Base-by-base conservation (phyloP, 2,888 invertebrate species). In the Lepeophtheirus nordmannii region DNA sequence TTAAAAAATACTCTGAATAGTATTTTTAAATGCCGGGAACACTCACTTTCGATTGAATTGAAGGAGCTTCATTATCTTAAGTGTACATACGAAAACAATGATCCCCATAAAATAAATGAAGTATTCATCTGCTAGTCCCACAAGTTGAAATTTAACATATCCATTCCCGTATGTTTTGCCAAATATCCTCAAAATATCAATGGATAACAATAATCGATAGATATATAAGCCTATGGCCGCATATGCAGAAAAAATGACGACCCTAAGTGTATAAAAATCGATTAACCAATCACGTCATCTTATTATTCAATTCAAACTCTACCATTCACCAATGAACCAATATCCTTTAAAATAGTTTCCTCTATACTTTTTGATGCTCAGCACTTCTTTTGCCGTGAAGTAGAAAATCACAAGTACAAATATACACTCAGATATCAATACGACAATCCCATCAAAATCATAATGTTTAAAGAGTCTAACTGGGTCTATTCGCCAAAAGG, bases 141-240 rank as follows among this genome's bases (percentile, higher is more conserved):
- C 65, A 30, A 68, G 72, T 61, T 73, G 73, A 65, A 75, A 70
- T 58, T 74, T 73, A 37, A 75, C 72, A 70, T 75, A 75, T 10
- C 72, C 71, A 67, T 74, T 75, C 11, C 75, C 75, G 62, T 74
- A 74, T 56, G 75, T 75, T 57, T 73, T 72, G 41, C 73, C 73
- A 72, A 80, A 79, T 20, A 71, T 71, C 2, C 72, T 71, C 20
- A 77, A 73, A 1, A 78, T 73, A 58, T 71, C 70, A 57, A 74
- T 72, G 5, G 76, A 75, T 60, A 72, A 71, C 10, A 73, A 69
- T 22, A 74, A 72, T 68, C 75, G 74, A 58, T 73, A 74, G 46
- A 74, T 72, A 71, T 77, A 78, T 72, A 78, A 74, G 7, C 72
- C 75, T 56, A 78, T 75, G 64, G 75, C 74, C 10, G 74, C 69